These are phyloP conservation scores for Clarias batrachus DNA, from an alignment of 2,113 vertebrate species.

Conservation along the genomic window DNA sequence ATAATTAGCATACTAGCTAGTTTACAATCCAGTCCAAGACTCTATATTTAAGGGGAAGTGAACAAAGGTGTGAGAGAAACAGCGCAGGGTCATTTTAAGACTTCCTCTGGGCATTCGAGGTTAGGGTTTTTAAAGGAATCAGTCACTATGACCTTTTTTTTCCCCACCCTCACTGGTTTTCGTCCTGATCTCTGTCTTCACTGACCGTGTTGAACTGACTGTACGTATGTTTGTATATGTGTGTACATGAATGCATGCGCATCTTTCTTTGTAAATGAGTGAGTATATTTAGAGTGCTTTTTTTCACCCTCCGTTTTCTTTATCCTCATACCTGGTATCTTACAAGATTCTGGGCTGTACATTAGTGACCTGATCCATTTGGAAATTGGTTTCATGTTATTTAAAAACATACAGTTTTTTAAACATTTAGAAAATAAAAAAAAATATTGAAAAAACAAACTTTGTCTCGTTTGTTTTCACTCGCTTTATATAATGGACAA, in stretches of 20 bases:
- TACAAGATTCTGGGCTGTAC: slow-evolving; percentile 43
- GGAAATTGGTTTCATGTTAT: slow-evolving; percentile 43
- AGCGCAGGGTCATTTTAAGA: background rate
- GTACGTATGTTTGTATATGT: slow-evolving; percentile 63
- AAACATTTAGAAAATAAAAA: slow-evolving; percentile 50
- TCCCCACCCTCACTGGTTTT: background rate
- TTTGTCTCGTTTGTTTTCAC: background rate
- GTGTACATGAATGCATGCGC: slow-evolving; percentile 52
- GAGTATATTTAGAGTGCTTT: slow-evolving; percentile 32
- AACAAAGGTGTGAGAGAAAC: background rate
- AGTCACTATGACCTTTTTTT: background rate
- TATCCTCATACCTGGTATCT: slow-evolving; percentile 21
- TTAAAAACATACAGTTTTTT: slow-evolving; percentile 49
- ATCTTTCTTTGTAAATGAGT: slow-evolving; percentile 41
- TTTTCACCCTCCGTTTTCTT: background rate
- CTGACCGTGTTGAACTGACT: slow-evolving; percentile 39
- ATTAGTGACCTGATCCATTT: slow-evolving; percentile 46
- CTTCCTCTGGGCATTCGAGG: slow-evolving; percentile 11
- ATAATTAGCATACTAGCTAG: background rate
- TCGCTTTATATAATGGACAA: slow-evolving; percentile 47
- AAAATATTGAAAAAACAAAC: slow-evolving; percentile 28
- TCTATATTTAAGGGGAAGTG: background rate
- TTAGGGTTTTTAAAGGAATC: slow-evolving; percentile 20
- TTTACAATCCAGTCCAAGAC: background rate
- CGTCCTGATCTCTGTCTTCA: slow-evolving; percentile 25